Evolutionary conservation across 1,140 invertebrate species (phyloP).

Genomic region (Asbolus verrucosus): DNA sequence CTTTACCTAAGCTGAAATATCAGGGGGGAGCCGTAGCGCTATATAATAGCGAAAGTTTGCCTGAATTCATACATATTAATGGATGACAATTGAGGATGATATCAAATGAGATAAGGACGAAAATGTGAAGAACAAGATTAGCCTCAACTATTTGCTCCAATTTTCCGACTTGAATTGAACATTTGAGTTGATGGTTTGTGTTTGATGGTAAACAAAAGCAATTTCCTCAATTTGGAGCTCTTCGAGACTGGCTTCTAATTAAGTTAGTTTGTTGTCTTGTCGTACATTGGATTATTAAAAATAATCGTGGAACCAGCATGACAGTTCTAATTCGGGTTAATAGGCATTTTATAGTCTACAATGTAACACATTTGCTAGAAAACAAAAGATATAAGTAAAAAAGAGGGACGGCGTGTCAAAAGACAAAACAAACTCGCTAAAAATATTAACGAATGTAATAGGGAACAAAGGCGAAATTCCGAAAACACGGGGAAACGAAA

Average conservation of each 20-base stretch:
- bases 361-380: no score
- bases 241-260: slow-evolving; percentile 10
- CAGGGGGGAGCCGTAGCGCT: background rate
- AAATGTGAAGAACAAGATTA: slow-evolving; percentile 30
- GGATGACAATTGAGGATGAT: slow-evolving; percentile 21
- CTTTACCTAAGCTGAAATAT: background rate
- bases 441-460: no score
- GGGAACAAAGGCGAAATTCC: no score
- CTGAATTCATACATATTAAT: slow-evolving; percentile 30
- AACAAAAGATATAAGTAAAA: no score
- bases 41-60: slow-evolving; percentile 31
- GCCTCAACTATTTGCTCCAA: slow-evolving; percentile 31
- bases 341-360: no score
- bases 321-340: no score
- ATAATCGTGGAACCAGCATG: no score
- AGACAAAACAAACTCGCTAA: no score
- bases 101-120: slow-evolving; percentile 30
- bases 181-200: slow-evolving; percentile 6
- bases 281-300: no score
- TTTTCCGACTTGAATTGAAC: slow-evolving; percentile 30
- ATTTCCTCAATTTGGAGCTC: slow-evolving; percentile 4
- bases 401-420: no score
- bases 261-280: no score
- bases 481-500: no score
- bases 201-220: slow-evolving; percentile 24